Evolutionary conservation across 1,140 invertebrate genomes (phyloP), one percentile per base, ranked within the genome.

Genomic region (Tribolium madens): DNA sequence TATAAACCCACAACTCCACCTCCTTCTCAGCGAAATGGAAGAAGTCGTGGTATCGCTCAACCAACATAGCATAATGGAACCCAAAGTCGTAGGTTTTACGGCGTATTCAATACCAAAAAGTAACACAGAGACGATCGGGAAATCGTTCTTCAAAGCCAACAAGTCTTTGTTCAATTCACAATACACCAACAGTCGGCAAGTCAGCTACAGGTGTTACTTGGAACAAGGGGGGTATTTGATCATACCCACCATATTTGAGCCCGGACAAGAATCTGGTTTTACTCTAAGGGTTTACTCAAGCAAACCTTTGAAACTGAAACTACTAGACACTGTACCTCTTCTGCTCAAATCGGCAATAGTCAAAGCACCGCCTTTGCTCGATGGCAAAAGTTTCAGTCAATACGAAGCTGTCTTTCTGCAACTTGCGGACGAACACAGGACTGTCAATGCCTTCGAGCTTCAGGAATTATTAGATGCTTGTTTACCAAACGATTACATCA

Each of bases 401-500:
- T 97, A 97, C 83, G 95, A 97, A 85, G 93, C 94, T 0, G 93
- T 97, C 0, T 97, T 97, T 84, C 87, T 97, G 52, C 95, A 97
- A 84, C 85, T 97, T 60, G 95, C 95, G 0, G 95, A 97, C 85
- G 96, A 97, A 85, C 92, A 93, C 79, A 83, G 92, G 84, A 95
- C 96, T 0, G 94, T 98, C 47, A 96, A 96, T 83, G 93, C 94
- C 5, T 98, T 97, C 82, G 96, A 97, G 85, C 87, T 98, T 7
- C 95, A 97, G 85, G 96, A 98, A 85, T 87, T 97, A 12, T 87
- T 98, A 9, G 96, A 97, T 84, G 94, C 94, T 7, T 97, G 95
- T 87, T 88, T 98, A 76, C 96, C 96, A 3, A 97, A 98, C 87
- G 96, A 98, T 88, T 97, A 97, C 81, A 96, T 98, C 60, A 97